These are phyloP conservation scores for Hypomecis punctinalis DNA, from an alignment of 2,888 invertebrate species.

Conservation along the genomic window DNA sequence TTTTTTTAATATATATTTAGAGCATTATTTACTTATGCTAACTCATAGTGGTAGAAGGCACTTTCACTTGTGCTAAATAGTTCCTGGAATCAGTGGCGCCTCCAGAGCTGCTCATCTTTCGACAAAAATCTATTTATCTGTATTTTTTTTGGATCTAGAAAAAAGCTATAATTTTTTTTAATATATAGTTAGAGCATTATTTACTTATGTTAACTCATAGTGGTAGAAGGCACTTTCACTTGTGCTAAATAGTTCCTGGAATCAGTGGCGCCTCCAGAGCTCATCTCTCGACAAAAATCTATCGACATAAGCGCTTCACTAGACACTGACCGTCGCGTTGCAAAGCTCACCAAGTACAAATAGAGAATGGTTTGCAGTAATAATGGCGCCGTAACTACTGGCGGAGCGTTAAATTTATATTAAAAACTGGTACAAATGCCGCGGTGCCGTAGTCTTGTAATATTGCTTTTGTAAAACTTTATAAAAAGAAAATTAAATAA, in stretches of 20 bases:
- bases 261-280: neutral
- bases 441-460: slow-evolving; percentile 23
- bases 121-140: no score
- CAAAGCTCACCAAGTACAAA: slow-evolving; percentile 72
- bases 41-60: no score
- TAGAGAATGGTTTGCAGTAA: slow-evolving; percentile 74
- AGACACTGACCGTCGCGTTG: slow-evolving; percentile 52
- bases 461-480: slow-evolving; percentile 23
- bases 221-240: no score
- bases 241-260: no score
- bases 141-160: no score
- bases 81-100: neutral
- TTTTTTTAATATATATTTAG: no score
- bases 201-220: no score
- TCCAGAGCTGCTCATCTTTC: neutral
- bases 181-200: no score
- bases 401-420: slow-evolving; percentile 73
- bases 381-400: slow-evolving; percentile 63
- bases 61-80: no score
- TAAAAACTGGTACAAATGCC: slow-evolving; percentile 57
- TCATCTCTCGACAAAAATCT: slow-evolving; percentile 12
- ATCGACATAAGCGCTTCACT: slow-evolving; percentile 50
- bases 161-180: no score
- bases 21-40: no score
- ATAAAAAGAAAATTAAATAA: neutral